A percentile compares a stretch with the other conserved stretches of the same genome.
These are phyloP conservation scores for Lasioglossum albipes DNA, from an alignment of 1,140 invertebrate species.

Conservation along the genomic window DNA sequence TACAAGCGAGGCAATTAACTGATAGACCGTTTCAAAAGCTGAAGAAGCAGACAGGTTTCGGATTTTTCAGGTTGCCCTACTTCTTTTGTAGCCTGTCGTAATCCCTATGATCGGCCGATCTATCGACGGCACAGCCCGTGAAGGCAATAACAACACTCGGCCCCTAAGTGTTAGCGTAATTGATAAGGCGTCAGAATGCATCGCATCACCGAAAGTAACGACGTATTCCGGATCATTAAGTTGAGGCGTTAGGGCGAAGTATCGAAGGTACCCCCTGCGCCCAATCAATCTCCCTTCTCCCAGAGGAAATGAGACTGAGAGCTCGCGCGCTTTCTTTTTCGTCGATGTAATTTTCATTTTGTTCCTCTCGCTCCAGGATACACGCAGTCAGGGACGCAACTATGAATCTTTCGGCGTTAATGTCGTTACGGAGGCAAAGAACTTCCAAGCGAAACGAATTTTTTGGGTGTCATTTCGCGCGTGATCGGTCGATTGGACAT, in stretches of 20 bases:
- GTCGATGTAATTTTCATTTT: background rate
- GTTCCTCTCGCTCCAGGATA: too few relatives aligned
- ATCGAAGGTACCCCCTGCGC: slow-evolving; percentile 41
- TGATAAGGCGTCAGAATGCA: slow-evolving; percentile 34
- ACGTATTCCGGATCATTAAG: slow-evolving; percentile 50
- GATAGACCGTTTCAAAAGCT: too few relatives aligned
- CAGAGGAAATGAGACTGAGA: slow-evolving; percentile 57
- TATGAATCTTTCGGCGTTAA: slow-evolving; percentile 16
- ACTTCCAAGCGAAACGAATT: background rate
- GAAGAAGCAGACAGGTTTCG: too few relatives aligned
- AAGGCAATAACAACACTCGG: background rate
- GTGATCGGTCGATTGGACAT: slow-evolving; percentile 7
- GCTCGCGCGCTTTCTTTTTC: background rate
- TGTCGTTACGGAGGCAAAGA: slow-evolving; percentile 14
- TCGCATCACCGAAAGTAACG: slow-evolving; percentile 28
- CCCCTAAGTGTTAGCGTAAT: slow-evolving; percentile 26
- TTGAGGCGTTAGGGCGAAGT: slow-evolving; percentile 45
- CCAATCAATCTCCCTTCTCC: slow-evolving; percentile 47
- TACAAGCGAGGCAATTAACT: too few relatives aligned
- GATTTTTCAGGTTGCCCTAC: too few relatives aligned
- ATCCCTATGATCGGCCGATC: slow-evolving; percentile 7
- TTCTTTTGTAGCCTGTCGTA: background rate
- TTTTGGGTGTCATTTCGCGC: background rate
- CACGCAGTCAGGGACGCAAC: too few relatives aligned
- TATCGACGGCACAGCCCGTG: background rate